Evolutionary conservation across 2,888 invertebrate species (phyloP), one percentile per base, ranked within the genome.

Genomic region (Hirtodrosophila duncani): DNA sequence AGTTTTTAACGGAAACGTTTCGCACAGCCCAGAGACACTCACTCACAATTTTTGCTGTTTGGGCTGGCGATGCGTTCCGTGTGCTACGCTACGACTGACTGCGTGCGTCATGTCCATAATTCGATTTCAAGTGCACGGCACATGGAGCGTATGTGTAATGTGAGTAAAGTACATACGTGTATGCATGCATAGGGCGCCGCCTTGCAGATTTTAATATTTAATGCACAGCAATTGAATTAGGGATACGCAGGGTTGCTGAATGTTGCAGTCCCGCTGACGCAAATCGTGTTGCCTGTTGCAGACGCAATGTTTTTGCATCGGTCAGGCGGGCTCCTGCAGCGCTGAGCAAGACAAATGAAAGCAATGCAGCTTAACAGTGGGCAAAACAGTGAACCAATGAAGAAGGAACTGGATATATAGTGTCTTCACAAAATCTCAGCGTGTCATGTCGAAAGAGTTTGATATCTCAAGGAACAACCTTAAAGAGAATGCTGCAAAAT

Each of bases 171-270:
- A n/a, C n/a, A n/a, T 18, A 24, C 36, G 30, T 29, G 26, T 27
- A 31, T 30, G 24, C 31, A 43, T 50, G 26, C 3, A 33, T 21
- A 42, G 49, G 36, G 31, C 42, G 49, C 52, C 48, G 49, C n/a
- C 3, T 29, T 8, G 50, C 33, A 50, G 55, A 58, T 69, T 75
- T 83, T 67, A 81, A 83, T 82, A 82, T 82, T 82, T 83, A 65
- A 83, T 82, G 58, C 55, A 58, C 56, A 53, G 58, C 82, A 79
- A 82, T 82, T 82, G 78, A 81, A 81, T 82, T 79, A 78, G 59
- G 39, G 44, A 20, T 34, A 10, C 26, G 9, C 5, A 9, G 3
- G 11, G 14, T 26, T 42, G 30, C 26, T 27, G 36, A 58, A 38
- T 31, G 14, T 6, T 42, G 37, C 21, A n/a, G 13, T 45, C 18